phyloP scores from a whole-genome alignment of 2,888 invertebrate genomes.

The Microctonus brassicae region DNA sequence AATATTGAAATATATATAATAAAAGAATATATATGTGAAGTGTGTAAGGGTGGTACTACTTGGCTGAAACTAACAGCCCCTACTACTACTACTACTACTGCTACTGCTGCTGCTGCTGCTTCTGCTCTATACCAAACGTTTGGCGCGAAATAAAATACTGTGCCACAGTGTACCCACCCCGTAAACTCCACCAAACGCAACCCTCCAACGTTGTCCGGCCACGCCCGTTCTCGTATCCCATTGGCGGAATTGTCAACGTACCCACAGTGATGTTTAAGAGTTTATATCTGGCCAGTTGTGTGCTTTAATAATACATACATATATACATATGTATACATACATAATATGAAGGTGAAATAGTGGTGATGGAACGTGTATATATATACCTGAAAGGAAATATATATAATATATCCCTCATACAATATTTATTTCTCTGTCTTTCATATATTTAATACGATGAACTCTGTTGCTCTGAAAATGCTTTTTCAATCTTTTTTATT shows the following conservation, averaged over 20 bases:
- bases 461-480: background rate
- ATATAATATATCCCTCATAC: background rate
- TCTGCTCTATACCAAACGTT: slow-evolving; percentile 36
- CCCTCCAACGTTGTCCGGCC: slow-evolving; percentile 40
- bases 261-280: slow-evolving; percentile 57
- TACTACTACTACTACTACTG: too few relatives aligned
- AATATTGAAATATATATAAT: slow-evolving; percentile 25
- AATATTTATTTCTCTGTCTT: slow-evolving; percentile 13
- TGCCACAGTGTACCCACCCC: slow-evolving; percentile 67
- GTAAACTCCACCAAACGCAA: slow-evolving; percentile 55
- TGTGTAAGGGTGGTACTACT: slow-evolving; percentile 42
- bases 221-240: slow-evolving; percentile 52
- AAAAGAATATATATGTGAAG: slow-evolving; percentile 31
- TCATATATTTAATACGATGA: background rate
- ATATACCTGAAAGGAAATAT: slow-evolving; percentile 18
- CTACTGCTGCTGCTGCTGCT: too few relatives aligned
- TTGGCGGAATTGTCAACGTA: slow-evolving; percentile 47
- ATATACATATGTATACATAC: background rate
- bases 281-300: slow-evolving; percentile 56
- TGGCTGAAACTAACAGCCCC: slow-evolving; percentile 58
- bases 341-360: background rate
- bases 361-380: slow-evolving; percentile 27
- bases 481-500: background rate
- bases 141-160: slow-evolving; percentile 64
- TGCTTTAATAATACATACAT: background rate